A percentile compares a stretch with the other conserved stretches of the same genome.
phyloP scores from a whole-genome alignment of 2,797 vertebrate genomes.

The Sphenopsis melanotis region DNA sequence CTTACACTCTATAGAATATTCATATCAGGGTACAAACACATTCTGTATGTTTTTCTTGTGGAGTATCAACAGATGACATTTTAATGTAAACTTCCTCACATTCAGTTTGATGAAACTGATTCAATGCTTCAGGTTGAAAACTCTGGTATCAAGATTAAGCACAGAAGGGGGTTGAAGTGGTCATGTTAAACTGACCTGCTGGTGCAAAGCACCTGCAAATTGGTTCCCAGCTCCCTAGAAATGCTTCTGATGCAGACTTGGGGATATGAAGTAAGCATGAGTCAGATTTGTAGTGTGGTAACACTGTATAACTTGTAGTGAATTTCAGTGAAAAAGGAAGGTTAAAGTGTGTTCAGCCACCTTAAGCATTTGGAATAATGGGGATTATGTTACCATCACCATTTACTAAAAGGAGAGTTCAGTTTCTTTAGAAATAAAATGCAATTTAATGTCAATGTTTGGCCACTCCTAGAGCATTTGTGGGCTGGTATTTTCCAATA shows the following conservation, averaged over 20 bases:
- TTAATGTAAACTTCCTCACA: background rate
- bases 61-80: background rate
- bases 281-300: background rate
- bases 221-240: background rate
- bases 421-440: conserved; percentile 7
- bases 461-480: background rate
- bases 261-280: background rate
- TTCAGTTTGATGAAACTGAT: background rate
- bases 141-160: background rate
- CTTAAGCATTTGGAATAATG: background rate
- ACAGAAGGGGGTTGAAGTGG: accelerated
- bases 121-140: background rate
- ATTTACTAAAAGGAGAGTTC: background rate
- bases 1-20: conserved; percentile 41
- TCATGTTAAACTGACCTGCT: background rate
- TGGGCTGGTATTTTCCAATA: background rate
- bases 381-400: background rate
- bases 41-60: conserved; percentile 1
- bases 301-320: background rate
- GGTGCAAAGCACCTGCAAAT: background rate
- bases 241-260: background rate
- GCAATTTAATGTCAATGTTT: background rate
- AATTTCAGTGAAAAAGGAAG: background rate
- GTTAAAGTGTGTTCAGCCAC: background rate
- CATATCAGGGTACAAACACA: background rate